Evolutionary conservation across 2,113 vertebrate species (phyloP), one percentile per base, ranked within the genome.

Genomic region (Illadopsis cleaveri): DNA sequence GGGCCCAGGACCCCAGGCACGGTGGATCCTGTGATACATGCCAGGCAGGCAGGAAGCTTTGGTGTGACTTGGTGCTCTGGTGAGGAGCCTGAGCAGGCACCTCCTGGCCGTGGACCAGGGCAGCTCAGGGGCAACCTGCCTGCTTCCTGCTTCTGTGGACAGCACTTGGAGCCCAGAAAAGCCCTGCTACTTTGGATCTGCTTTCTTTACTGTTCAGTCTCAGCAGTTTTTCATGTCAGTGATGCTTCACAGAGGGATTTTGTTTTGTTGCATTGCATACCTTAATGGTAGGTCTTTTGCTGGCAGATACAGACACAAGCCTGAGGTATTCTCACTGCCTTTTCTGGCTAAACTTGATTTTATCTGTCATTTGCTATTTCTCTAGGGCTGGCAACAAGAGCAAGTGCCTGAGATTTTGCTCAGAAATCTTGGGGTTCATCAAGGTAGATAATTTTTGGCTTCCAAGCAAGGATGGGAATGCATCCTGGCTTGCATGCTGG

Each of bases 1-100:
- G 38, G 30, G 7, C 22, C 54, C 0, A 1, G 64, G 18, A 53
- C 10, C 19, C 15, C 0, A 1, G 30, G 24, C 48, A 51, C 0
- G 0, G 28, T 51, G 71, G 25, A 30, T 40, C 6, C 24, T 69
- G 45, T 1, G 1, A 16, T 31, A n/a, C 38, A 9, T 4, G 1
- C 37, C 1, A 4, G 37, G 37, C 38, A 91, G 84, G 80, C n/a
- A 68, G 82, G 69, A 62, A 61, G 44, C 44, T 68, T 79, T 0
- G 1, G n/a, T 0, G 0, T 25, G 47, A 72, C 25, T 21, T 0
- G 2, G 48, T 68, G 57, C 37, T 90, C 27, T 48, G 50, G 47
- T 0, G 13, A 79, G 51, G 38, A 85, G 30, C 47, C 65, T n/a
- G 40, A 80, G 53, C 8, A 0, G 20, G 17, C n/a, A 57, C 4